Conservation (phyloP, 2,797 vertebrate genomes). For the Scomberomorus guttatus region DNA sequence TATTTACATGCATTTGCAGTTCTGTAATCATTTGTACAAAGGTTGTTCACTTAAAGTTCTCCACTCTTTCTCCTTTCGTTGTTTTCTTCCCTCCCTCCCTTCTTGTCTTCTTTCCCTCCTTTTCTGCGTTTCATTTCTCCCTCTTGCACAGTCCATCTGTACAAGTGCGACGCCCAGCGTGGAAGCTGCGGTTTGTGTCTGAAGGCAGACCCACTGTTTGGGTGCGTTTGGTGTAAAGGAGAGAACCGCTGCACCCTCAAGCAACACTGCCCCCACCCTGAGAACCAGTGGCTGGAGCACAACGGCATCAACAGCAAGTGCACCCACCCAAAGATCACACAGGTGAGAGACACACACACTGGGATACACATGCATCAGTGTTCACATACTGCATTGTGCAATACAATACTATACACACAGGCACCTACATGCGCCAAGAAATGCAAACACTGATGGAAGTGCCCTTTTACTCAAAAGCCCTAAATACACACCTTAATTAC, state of each 20-base stretch:
- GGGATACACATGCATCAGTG: slow-evolving; percentile 4
- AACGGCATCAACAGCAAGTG: slow-evolving; percentile 95
- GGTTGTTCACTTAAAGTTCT: slow-evolving; percentile 28
- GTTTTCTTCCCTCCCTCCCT: neutral
- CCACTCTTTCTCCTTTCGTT: neutral
- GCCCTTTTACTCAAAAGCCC: slow-evolving; percentile 21
- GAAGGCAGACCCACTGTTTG: slow-evolving; percentile 95
- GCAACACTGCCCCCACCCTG: slow-evolving; percentile 93
- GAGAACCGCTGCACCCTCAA: slow-evolving; percentile 95
- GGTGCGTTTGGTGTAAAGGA: slow-evolving; percentile 95
- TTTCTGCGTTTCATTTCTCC: neutral
- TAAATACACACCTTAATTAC: slow-evolving; percentile 34
- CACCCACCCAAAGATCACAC: slow-evolving; percentile 94
- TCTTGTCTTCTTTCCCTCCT: neutral
- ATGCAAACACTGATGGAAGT: slow-evolving; percentile 17
- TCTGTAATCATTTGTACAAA: slow-evolving; percentile 34
- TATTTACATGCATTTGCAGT: slow-evolving; percentile 27
- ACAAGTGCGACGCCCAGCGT: slow-evolving; percentile 95
- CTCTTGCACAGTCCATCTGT: slow-evolving; percentile 92
- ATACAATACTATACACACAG: neutral
- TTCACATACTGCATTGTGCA: neutral
- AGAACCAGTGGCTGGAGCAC: slow-evolving; percentile 93
- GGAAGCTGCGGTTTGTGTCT: slow-evolving; percentile 97
- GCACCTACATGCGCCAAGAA: neutral
- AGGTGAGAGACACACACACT: slow-evolving; percentile 85